Percentiles rank a stretch among this genome's conserved stretches.
Evolutionary conservation across 2,797 vertebrate species (phyloP).

Genomic region (Malacoctenus gilli): DNA sequence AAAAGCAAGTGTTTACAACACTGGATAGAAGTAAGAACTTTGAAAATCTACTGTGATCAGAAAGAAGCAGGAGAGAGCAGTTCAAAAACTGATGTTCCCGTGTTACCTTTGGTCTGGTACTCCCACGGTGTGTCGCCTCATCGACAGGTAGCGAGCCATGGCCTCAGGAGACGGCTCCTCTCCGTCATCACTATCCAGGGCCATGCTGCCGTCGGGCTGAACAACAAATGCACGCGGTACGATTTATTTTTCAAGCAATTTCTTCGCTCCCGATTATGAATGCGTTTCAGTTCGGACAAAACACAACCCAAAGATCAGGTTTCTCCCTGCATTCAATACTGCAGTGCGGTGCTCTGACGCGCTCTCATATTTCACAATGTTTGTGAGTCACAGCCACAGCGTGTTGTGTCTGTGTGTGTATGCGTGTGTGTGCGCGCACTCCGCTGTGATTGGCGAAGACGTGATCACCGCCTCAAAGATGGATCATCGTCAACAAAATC

Average conservation of each 20-base stretch:
- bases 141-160: constrained; percentile 96
- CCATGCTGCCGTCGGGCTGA: constrained; percentile 92
- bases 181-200: constrained; percentile 95
- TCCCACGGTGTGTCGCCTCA: constrained; percentile 97
- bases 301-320: constrained; percentile 24
- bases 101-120: constrained; percentile 95
- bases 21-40: too few species aligned
- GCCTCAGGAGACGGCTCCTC: constrained; percentile 98
- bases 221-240: constrained; percentile 16
- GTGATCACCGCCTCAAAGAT: constrained; percentile 7
- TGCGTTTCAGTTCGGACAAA: constrained; percentile 13
- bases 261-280: neutral
- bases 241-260: neutral
- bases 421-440: constrained; percentile 15
- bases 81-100: constrained; percentile 17
- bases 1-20: too few species aligned
- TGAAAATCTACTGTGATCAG: too few species aligned
- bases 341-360: constrained; percentile 51
- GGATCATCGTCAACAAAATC: constrained; percentile 8
- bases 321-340: constrained; percentile 26
- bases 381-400: constrained; percentile 46
- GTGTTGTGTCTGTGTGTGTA: constrained; percentile 15
- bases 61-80: neutral
- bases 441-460: constrained; percentile 26
- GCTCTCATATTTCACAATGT: constrained; percentile 34